phyloP scores from a whole-genome alignment of 2,797 vertebrate genomes.

The Philypnodon macrostomus region DNA sequence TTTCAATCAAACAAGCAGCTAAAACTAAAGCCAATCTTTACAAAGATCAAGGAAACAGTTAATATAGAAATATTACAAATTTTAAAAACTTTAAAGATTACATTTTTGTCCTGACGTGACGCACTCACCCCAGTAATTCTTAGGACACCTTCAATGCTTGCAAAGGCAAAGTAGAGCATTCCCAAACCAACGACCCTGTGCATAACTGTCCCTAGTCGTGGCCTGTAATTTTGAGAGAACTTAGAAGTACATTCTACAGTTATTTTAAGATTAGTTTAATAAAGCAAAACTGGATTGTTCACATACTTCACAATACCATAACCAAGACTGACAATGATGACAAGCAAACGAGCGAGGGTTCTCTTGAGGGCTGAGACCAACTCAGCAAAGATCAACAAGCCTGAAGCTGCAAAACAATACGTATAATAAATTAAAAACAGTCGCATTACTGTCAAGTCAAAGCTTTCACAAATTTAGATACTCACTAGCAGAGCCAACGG shows the following conservation, averaged over 20 bases:
- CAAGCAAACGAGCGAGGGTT: conserved; percentile 84
- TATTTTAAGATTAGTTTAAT: neutral
- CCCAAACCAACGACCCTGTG: conserved; percentile 86
- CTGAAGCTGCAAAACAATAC: conserved; percentile 64
- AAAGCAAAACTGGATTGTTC: neutral
- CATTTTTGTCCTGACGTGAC: neutral
- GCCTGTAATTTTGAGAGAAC: conserved; percentile 57
- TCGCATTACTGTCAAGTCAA: neutral
- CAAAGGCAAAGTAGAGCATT: conserved; percentile 83
- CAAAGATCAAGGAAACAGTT: too few relatives aligned
- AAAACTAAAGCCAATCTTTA: neutral
- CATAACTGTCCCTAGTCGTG: conserved; percentile 86
- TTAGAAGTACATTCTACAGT: neutral
- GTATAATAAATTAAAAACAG: neutral
- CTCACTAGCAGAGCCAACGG: conserved; percentile 82
- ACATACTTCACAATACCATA: conserved; percentile 92
- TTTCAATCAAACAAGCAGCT: conserved; percentile 16
- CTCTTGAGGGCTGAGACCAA: conserved; percentile 85
- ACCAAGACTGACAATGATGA: conserved; percentile 88
- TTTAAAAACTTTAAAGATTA: neutral
- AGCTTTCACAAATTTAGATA: conserved; percentile 10
- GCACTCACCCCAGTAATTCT: conserved; percentile 84
- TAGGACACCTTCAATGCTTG: conserved; percentile 82
- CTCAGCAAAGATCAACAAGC: conserved; percentile 84
- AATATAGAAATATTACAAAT: too few relatives aligned